Conservation (phyloP, 2,888 invertebrate genomes). For the Melanchra persicariae region DNA sequence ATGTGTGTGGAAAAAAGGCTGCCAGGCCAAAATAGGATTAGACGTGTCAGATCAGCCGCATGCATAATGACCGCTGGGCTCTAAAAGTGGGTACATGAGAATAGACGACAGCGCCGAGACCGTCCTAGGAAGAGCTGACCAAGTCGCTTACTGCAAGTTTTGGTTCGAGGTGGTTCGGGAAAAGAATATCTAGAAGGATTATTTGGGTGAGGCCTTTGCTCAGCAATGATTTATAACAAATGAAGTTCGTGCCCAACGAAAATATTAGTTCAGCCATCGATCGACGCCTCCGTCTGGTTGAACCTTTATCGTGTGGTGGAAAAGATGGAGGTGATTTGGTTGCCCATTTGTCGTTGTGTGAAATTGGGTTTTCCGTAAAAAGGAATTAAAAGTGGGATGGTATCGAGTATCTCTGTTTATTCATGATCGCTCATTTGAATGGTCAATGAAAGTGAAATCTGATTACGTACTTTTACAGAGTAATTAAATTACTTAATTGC, state of each 20-base stretch:
- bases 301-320: constrained; percentile 23
- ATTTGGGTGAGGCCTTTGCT: too few relatives aligned
- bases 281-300: constrained; percentile 4
- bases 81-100: too few relatives aligned
- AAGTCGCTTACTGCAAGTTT: too few relatives aligned
- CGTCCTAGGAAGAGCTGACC: too few relatives aligned
- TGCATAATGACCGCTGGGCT: too few relatives aligned
- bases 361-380: constrained; percentile 35
- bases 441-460: constrained; percentile 40
- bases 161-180: too few relatives aligned
- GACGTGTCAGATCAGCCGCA: too few relatives aligned
- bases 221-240: too few relatives aligned
- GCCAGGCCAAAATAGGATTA: too few relatives aligned
- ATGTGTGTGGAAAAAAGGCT: too few relatives aligned
- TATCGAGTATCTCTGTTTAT: constrained; percentile 3
- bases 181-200: too few relatives aligned
- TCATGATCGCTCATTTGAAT: constrained; percentile 29
- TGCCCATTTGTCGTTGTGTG: constrained; percentile 2
- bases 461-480: constrained; percentile 21
- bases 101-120: too few relatives aligned
- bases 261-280: not conserved
- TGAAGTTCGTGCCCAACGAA: not conserved
- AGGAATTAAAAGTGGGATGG: constrained; percentile 7
- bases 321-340: constrained; percentile 13
- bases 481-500: constrained; percentile 19